Percentiles rank a stretch among this genome's conserved stretches.
These are phyloP conservation scores for Lordiphosa mommai DNA, from an alignment of 1,140 invertebrate genomes.

Conservation along the genomic window DNA sequence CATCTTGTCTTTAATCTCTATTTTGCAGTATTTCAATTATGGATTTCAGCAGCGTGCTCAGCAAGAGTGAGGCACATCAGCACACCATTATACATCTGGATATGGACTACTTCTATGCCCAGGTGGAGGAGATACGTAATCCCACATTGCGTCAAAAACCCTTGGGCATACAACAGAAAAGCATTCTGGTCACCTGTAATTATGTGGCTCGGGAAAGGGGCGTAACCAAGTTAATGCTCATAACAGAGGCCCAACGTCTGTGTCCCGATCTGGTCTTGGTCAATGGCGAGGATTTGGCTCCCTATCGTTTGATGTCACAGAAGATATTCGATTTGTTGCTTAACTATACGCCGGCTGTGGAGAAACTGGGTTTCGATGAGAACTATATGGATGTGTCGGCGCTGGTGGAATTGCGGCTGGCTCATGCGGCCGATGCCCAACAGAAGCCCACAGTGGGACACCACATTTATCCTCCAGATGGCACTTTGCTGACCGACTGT, in stretches of 20 bases:
- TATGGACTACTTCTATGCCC: slow-evolving; percentile 91
- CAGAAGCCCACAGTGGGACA: slow-evolving; percentile 81
- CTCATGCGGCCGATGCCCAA: slow-evolving; percentile 51
- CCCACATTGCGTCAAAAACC: slow-evolving; percentile 84
- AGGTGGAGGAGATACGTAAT: slow-evolving; percentile 88
- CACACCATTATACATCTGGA: slow-evolving; percentile 87
- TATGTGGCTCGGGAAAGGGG: slow-evolving; percentile 87
- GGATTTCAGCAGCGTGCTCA: slow-evolving; percentile 68
- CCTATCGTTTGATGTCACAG: slow-evolving; percentile 86
- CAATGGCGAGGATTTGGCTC: slow-evolving; percentile 88
- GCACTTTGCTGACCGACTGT: slow-evolving; percentile 81
- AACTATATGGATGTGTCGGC: slow-evolving; percentile 88
- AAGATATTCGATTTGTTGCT: slow-evolving; percentile 85
- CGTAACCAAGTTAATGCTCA: slow-evolving; percentile 86
- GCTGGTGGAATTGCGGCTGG: slow-evolving; percentile 81
- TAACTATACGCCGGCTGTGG: slow-evolving; percentile 85
- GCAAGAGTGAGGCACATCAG: slow-evolving; percentile 69
- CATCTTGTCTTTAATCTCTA: background rate
- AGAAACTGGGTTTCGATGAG: slow-evolving; percentile 90
- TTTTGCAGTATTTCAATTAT: slow-evolving; percentile 44
- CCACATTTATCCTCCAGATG: slow-evolving; percentile 81
- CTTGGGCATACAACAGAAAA: slow-evolving; percentile 89
- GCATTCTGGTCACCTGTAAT: slow-evolving; percentile 89
- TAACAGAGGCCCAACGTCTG: slow-evolving; percentile 84
- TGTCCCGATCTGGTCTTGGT: slow-evolving; percentile 86